Evolutionary conservation across 2,113 vertebrate genomes (phyloP).

Genomic region (Solenodon paradoxus): DNA sequence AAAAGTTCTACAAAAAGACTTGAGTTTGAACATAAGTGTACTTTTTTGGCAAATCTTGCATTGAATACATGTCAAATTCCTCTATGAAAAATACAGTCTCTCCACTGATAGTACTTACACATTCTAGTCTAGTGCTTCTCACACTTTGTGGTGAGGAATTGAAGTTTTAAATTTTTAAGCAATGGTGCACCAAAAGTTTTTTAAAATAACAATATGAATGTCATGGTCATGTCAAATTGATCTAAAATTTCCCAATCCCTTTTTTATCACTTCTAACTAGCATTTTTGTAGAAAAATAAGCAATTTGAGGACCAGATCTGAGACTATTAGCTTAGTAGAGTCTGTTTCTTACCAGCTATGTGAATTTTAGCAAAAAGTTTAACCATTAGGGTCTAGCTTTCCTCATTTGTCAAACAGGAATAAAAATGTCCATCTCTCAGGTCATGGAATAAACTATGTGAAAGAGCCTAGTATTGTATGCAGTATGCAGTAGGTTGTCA

Average conservation of each 20-base stretch:
- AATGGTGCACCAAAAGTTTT: not conserved
- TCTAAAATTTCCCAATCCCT: not conserved
- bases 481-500: not conserved
- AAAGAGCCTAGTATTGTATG: not conserved
- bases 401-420: not conserved
- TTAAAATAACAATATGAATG: not conserved
- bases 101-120: not conserved
- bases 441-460: not conserved
- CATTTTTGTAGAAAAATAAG: not conserved
- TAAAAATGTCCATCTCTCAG: not conserved
- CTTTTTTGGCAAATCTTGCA: not conserved
- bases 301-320: not conserved
- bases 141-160: not conserved
- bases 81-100: not conserved
- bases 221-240: not conserved
- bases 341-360: not conserved
- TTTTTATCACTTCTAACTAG: not conserved
- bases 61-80: not conserved
- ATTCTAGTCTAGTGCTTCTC: not conserved
- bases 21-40: not conserved
- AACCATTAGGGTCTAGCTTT: not conserved
- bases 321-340: not conserved
- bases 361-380: not conserved
- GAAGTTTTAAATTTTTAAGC: not conserved
- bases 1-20: not conserved